Percentiles rank a stretch among this genome's conserved stretches.
Evolutionary conservation across 2,888 invertebrate genomes (phyloP).

Genomic region (Syrista parreyssii): DNA sequence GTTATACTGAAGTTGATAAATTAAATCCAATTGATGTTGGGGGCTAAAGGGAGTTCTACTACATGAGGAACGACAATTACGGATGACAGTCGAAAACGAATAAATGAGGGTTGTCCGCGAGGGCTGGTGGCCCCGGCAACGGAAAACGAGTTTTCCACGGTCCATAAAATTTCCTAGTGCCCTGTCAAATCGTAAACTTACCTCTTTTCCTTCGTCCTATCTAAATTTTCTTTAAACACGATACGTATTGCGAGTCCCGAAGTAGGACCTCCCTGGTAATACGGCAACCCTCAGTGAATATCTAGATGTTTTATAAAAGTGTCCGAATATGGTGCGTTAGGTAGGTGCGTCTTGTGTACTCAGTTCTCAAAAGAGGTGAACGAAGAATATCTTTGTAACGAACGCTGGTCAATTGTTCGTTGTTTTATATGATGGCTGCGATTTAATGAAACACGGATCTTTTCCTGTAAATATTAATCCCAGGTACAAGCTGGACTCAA

Average conservation of each 20-base stretch:
- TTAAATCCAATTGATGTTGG: neutral
- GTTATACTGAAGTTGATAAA: neutral
- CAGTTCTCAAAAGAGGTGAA: neutral
- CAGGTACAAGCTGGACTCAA: constrained; percentile 49
- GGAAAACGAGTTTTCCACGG: constrained; percentile 1
- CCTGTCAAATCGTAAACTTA: constrained; percentile 29
- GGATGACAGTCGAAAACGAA: neutral
- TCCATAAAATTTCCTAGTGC: constrained; percentile 28
- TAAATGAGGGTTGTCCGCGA: neutral
- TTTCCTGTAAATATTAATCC: constrained; percentile 36
- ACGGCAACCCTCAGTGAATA: neutral
- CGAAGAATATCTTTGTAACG: neutral
- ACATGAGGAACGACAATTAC: neutral
- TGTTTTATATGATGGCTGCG: constrained; percentile 49
- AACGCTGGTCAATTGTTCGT: constrained; percentile 29
- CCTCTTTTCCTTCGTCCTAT: constrained; percentile 25
- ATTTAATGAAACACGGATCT: constrained; percentile 44
- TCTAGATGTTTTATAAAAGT: neutral
- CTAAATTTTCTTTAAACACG: neutral
- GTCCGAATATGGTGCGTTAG: neutral
- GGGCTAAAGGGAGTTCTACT: neutral
- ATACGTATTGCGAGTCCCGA: neutral
- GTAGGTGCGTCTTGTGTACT: neutral
- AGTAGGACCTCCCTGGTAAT: neutral
- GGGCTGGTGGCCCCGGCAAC: neutral